phyloP scores from a whole-genome alignment of 1,140 invertebrate genomes.

The Battus philenor region DNA sequence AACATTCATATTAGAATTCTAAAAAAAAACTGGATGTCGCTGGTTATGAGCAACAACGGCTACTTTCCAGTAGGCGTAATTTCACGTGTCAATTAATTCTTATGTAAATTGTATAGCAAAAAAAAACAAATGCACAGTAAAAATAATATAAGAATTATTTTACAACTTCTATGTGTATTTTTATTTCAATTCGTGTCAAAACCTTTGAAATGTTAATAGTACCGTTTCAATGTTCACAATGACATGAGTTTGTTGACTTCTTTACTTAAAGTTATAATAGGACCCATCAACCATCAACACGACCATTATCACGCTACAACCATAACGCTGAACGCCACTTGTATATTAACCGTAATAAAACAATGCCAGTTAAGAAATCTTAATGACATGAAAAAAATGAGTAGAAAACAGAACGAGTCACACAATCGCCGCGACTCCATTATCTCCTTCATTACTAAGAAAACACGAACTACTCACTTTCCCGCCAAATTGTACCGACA shows the following conservation, averaged over 20 bases:
- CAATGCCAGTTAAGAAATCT: conserved; percentile 18
- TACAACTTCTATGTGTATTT: too few relatives aligned
- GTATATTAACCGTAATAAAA: conserved; percentile 15
- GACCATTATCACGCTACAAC: conserved; percentile 15
- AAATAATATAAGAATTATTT: too few relatives aligned
- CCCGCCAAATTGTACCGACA: conserved; percentile 55
- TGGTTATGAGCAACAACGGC: too few relatives aligned
- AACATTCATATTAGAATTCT: too few relatives aligned
- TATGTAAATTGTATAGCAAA: too few relatives aligned
- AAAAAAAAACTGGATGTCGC: too few relatives aligned
- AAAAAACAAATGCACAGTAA: too few relatives aligned
- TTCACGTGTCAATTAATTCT: too few relatives aligned
- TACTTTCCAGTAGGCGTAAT: too few relatives aligned
- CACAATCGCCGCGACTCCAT: conserved; percentile 36
- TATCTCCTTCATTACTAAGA: conserved; percentile 61
- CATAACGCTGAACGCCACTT: conserved; percentile 7
- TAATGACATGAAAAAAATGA: conserved; percentile 42
- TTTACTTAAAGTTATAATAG: conserved; percentile 15
- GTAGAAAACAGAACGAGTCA: conserved; percentile 32
- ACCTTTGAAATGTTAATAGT: background rate
- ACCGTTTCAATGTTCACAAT: conserved; percentile 2
- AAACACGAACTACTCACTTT: conserved; percentile 43
- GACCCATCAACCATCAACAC: conserved; percentile 14
- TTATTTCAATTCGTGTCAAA: too few relatives aligned
- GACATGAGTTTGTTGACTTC: conserved; percentile 13